Evolutionary conservation across 2,113 vertebrate species (phyloP).

Genomic region (Tachuris rubrigastra): DNA sequence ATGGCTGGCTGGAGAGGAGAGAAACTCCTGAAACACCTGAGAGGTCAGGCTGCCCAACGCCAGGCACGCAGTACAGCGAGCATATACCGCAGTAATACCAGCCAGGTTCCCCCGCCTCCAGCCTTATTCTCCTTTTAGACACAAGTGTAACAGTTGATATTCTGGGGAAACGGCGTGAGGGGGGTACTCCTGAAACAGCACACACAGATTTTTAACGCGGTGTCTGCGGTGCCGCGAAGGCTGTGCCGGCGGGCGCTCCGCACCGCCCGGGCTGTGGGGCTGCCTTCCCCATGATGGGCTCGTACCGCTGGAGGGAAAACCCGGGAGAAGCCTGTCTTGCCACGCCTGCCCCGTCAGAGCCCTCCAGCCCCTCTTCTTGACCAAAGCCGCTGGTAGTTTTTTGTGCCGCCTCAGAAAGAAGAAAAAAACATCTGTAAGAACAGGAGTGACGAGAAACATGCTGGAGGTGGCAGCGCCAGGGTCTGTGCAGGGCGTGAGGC

Average conservation of each 20-base stretch:
- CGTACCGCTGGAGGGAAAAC: accelerated
- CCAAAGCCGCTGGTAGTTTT: background rate
- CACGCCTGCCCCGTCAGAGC: accelerated
- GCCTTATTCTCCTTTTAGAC: background rate
- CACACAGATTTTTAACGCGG: background rate
- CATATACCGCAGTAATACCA: accelerated
- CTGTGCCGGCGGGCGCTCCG: accelerated
- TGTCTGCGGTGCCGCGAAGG: background rate
- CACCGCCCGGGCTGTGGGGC: accelerated
- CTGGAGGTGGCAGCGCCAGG: background rate
- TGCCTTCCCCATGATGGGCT: background rate
- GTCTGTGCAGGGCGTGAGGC: background rate
- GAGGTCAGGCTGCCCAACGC: background rate
- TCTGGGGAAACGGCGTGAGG: accelerated
- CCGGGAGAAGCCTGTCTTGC: background rate
- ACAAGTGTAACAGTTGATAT: background rate
- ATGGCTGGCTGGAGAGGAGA: background rate
- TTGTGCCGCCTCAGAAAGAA: background rate
- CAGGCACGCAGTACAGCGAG: accelerated
- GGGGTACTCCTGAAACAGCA: background rate
- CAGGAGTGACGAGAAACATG: background rate
- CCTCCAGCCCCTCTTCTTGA: background rate
- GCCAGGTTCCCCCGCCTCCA: background rate
- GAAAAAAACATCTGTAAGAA: background rate
- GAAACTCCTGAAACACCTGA: background rate